A percentile compares a stretch with the other conserved stretches of the same genome.
Conservation (phyloP, 2,888 invertebrate species). For the Synergus gifuensis region DNA sequence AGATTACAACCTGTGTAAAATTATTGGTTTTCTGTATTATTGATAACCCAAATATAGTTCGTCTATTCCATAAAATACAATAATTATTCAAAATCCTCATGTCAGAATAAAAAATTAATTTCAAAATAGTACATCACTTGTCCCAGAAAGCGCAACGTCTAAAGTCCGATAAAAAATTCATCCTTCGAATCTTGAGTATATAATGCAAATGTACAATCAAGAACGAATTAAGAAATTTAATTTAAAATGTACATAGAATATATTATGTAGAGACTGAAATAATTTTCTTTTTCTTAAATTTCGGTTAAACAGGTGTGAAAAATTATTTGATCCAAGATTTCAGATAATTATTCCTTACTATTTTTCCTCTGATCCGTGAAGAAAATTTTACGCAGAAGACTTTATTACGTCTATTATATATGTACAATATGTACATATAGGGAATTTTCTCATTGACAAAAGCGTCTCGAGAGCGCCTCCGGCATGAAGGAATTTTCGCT, state of each 20-base stretch:
- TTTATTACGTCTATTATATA: neutral
- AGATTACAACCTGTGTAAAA: no score
- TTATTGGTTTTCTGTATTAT: no score
- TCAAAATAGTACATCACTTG: neutral
- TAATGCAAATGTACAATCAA: neutral
- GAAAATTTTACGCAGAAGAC: neutral
- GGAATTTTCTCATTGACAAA: constrained; percentile 31
- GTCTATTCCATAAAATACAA: neutral
- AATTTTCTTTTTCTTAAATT: neutral
- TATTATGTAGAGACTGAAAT: no score
- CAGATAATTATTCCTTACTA: neutral
- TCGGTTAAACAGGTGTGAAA: neutral
- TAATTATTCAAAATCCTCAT: neutral
- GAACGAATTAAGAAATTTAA: neutral
- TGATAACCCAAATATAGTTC: no score
- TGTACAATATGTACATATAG: constrained; percentile 3
- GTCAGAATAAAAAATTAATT: neutral
- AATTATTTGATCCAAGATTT: neutral
- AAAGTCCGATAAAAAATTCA: neutral
- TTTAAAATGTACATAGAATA: neutral
- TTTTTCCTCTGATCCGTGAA: neutral
- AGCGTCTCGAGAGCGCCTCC: constrained; percentile 16
- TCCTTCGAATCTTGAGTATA: no score
- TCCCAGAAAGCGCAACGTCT: neutral
- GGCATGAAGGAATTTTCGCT: constrained; percentile 12